Conservation (phyloP, 2,888 invertebrate species). For the Drosophila kanekoi region DNA sequence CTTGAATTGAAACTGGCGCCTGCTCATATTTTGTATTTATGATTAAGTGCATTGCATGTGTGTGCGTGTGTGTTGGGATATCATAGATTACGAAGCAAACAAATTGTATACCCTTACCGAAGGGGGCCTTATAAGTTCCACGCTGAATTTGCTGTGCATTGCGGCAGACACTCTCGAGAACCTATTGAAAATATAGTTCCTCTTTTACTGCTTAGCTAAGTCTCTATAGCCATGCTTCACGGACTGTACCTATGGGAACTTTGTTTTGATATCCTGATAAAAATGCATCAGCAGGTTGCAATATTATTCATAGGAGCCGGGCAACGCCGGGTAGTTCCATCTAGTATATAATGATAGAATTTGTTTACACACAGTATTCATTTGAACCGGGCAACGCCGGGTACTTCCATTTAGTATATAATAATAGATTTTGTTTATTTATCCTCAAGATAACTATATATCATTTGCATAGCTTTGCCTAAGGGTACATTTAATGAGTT, state of each 20-base stretch:
- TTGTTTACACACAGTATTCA: neutral
- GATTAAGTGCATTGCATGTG: slow-evolving; percentile 50
- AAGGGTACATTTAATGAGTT: slow-evolving; percentile 21
- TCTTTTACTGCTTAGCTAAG: too few species aligned
- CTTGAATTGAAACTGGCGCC: slow-evolving; percentile 46
- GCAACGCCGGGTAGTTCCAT: too few species aligned
- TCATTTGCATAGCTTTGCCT: slow-evolving; percentile 9
- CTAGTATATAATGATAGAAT: slow-evolving; percentile 6
- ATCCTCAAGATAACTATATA: neutral
- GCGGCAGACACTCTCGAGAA: neutral
- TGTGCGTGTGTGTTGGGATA: slow-evolving; percentile 12
- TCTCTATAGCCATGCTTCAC: neutral
- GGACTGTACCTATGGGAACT: too few species aligned
- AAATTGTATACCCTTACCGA: slow-evolving; percentile 1
- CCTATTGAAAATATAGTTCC: too few species aligned
- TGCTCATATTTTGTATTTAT: slow-evolving; percentile 61
- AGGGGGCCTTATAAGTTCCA: neutral
- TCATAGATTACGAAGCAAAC: slow-evolving; percentile 32
- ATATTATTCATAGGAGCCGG: too few species aligned
- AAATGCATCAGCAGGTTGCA: too few species aligned
- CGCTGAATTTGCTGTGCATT: neutral
- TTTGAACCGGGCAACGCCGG: too few species aligned
- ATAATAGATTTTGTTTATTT: neutral
- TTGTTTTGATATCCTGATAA: too few species aligned
- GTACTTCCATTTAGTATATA: neutral